phyloP scores from a whole-genome alignment of 1,140 invertebrate species.

The Drosophila subpulchrella region DNA sequence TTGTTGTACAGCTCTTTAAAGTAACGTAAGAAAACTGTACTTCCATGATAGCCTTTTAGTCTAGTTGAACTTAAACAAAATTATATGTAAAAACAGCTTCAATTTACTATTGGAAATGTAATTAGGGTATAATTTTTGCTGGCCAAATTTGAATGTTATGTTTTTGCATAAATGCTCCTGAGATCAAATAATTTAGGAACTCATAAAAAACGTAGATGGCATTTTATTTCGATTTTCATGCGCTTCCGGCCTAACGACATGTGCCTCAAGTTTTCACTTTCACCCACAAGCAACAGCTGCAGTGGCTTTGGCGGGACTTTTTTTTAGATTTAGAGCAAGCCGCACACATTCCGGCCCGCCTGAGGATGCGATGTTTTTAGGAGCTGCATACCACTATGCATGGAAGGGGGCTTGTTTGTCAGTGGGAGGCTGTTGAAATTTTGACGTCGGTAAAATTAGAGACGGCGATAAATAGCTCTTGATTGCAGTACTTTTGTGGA shows the following conservation, averaged over 20 bases:
- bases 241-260: conserved; percentile 59
- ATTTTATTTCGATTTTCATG: conserved; percentile 60
- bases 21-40: too few species aligned
- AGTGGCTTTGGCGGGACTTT: conserved; percentile 44
- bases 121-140: too few species aligned
- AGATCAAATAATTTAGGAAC: conserved; percentile 6
- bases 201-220: conserved; percentile 25
- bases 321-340: conserved; percentile 61
- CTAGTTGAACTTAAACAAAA: too few species aligned
- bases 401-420: conserved; percentile 19
- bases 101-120: too few species aligned
- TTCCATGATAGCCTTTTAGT: too few species aligned
- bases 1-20: too few species aligned
- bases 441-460: conserved; percentile 27
- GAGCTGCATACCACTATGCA: conserved; percentile 27
- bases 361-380: conserved; percentile 41
- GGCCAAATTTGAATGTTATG: too few species aligned
- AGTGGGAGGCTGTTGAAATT: conserved; percentile 37
- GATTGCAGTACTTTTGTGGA: neutral
- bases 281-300: conserved; percentile 65
- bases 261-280: conserved; percentile 61
- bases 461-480: neutral
- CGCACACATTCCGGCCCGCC: conserved; percentile 34
- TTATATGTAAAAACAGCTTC: too few species aligned
- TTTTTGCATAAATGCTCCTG: neutral